Evolutionary conservation across 1,140 invertebrate genomes (phyloP).

Genomic region (Bombus fervidus): DNA sequence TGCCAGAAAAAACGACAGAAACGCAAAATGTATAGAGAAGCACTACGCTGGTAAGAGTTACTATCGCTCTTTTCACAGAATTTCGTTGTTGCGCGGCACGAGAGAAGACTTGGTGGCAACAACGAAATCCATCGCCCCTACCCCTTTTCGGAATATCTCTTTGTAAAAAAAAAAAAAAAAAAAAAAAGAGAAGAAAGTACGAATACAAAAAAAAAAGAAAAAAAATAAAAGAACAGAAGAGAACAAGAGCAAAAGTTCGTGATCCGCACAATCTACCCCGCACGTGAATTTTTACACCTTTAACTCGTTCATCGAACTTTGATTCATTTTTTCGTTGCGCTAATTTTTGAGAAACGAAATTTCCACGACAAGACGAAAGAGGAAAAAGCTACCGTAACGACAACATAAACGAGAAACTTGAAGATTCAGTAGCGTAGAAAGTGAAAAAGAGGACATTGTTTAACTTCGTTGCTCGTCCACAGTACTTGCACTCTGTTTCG

Average conservation of each 20-base stretch:
- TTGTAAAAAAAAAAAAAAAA: constrained; percentile 23
- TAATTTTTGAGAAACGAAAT: constrained; percentile 24
- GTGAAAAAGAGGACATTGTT: constrained; percentile 58
- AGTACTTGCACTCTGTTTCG: constrained; percentile 33
- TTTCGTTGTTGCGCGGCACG: constrained; percentile 22
- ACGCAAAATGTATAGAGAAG: constrained; percentile 39
- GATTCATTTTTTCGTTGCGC: constrained; percentile 49
- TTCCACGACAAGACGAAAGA: constrained; percentile 7
- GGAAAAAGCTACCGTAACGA: not conserved
- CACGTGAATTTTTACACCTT: constrained; percentile 46
- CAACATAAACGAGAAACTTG: constrained; percentile 7
- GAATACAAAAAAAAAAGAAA: not conserved
- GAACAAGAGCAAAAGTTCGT: constrained; percentile 36
- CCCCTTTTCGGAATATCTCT: constrained; percentile 62
- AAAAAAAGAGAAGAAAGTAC: not conserved
- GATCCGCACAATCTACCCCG: constrained; percentile 60
- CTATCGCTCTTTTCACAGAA: constrained; percentile 58
- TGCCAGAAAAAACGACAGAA: constrained; percentile 16
- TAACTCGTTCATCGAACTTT: constrained; percentile 57
- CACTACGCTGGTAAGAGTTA: constrained; percentile 55
- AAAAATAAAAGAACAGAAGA: not conserved
- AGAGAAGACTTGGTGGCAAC: not conserved
- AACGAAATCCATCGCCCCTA: constrained; percentile 41
- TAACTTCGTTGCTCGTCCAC: constrained; percentile 67
- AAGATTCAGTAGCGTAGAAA: constrained; percentile 21